Percentiles rank a stretch among this genome's conserved stretches.
Conservation (phyloP, 2,888 invertebrate genomes). For the Oscheius sp. region DNA sequence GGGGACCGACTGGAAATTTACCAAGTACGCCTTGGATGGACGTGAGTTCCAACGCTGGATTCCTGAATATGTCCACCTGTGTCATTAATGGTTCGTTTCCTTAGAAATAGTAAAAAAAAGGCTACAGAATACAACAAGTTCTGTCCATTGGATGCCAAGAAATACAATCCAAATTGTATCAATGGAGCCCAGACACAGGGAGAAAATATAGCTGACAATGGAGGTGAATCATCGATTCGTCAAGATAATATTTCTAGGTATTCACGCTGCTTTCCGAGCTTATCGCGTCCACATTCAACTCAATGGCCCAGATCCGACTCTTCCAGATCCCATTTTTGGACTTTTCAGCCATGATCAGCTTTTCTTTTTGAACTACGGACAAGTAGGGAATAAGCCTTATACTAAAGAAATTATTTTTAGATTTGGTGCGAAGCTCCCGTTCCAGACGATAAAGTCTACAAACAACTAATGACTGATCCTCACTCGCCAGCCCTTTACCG, state of each 20-base stretch:
- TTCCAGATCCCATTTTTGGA: conserved; percentile 52
- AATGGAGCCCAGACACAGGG: conserved; percentile 75
- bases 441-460: conserved; percentile 33
- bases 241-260: too few relatives aligned
- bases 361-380: conserved; percentile 65
- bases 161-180: conserved; percentile 59
- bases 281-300: conserved; percentile 53
- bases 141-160: conserved; percentile 49
- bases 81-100: conserved; percentile 43
- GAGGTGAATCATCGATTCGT: conserved; percentile 52
- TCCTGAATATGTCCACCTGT: conserved; percentile 56
- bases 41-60: conserved; percentile 30
- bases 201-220: conserved; percentile 76
- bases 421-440: conserved; percentile 61
- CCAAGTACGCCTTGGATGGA: conserved; percentile 50
- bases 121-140: conserved; percentile 51
- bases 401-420: not conserved
- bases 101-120: not conserved
- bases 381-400: conserved; percentile 24
- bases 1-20: conserved; percentile 58
- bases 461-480: conserved; percentile 59
- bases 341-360: conserved; percentile 65
- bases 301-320: conserved; percentile 59
- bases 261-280: conserved; percentile 61
- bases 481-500: conserved; percentile 65